Percentiles rank a stretch among this genome's conserved stretches.
These are phyloP conservation scores for Eilema caniola DNA, from an alignment of 2,888 invertebrate species.

Conservation along the genomic window DNA sequence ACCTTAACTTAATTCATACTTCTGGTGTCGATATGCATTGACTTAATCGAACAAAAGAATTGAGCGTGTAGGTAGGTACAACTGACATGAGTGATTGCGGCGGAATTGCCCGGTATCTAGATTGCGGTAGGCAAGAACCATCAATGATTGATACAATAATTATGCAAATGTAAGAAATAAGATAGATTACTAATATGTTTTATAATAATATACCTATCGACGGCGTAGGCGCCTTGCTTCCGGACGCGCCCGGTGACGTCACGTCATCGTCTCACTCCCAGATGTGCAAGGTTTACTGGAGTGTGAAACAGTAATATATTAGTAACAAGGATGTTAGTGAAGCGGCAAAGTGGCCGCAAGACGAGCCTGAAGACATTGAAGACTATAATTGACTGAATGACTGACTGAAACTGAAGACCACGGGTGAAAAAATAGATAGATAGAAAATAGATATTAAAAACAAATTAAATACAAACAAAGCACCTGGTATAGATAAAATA, in stretches of 20 bases:
- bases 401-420: neutral
- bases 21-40: no score
- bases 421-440: no score
- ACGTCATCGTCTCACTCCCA: conserved; percentile 34
- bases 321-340: conserved; percentile 38
- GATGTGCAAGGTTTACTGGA: conserved; percentile 35
- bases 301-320: conserved; percentile 43
- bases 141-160: neutral
- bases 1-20: no score
- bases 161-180: neutral
- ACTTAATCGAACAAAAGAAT: neutral
- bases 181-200: conserved; percentile 1
- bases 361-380: conserved; percentile 19
- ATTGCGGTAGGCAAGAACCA: neutral
- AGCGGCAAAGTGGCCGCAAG: conserved; percentile 34
- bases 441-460: no score
- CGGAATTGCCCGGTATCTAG: neutral
- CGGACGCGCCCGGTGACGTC: conserved; percentile 55
- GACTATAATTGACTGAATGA: neutral
- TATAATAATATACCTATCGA: conserved; percentile 22
- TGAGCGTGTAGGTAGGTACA: neutral
- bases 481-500: no score
- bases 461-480: no score
- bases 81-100: neutral
- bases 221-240: conserved; percentile 54